These are phyloP conservation scores for Phyllotreta striolata DNA, from an alignment of 2,888 invertebrate genomes.

Conservation along the genomic window DNA sequence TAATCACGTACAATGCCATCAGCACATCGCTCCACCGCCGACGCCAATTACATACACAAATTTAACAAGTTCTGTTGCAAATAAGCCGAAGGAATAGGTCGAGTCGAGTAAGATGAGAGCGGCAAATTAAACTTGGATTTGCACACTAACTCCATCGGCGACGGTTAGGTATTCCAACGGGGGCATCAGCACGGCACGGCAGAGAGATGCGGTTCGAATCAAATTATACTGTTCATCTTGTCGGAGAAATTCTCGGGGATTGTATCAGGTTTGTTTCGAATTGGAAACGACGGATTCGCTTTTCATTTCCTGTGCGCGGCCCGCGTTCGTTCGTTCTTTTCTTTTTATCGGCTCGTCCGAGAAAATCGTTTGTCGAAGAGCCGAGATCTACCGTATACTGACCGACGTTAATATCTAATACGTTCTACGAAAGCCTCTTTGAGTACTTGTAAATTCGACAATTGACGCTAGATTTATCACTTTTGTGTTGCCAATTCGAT, in stretches of 20 bases:
- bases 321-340: conserved; percentile 18
- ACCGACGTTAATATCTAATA: too few species aligned
- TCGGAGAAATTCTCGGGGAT: conserved; percentile 54
- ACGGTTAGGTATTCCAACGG: conserved; percentile 53
- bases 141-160: conserved; percentile 42
- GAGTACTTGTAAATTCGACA: too few species aligned
- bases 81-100: conserved; percentile 16
- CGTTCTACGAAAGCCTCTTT: too few species aligned
- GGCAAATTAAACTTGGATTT: conserved; percentile 56
- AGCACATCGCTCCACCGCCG: too few species aligned
- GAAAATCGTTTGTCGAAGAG: too few species aligned
- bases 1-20: too few species aligned
- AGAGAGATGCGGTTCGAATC: conserved; percentile 55
- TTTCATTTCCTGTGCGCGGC: conserved; percentile 23
- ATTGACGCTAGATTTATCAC: too few species aligned
- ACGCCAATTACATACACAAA: neutral
- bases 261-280: conserved; percentile 55
- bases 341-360: conserved; percentile 6
- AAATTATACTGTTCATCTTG: conserved; percentile 58
- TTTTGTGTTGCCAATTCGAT: too few species aligned
- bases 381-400: too few species aligned
- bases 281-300: conserved; percentile 46
- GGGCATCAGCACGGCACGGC: conserved; percentile 41
- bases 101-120: conserved; percentile 13
- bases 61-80: neutral